phyloP scores from a whole-genome alignment of 2,797 vertebrate species.

The Xyrichtys novacula region DNA sequence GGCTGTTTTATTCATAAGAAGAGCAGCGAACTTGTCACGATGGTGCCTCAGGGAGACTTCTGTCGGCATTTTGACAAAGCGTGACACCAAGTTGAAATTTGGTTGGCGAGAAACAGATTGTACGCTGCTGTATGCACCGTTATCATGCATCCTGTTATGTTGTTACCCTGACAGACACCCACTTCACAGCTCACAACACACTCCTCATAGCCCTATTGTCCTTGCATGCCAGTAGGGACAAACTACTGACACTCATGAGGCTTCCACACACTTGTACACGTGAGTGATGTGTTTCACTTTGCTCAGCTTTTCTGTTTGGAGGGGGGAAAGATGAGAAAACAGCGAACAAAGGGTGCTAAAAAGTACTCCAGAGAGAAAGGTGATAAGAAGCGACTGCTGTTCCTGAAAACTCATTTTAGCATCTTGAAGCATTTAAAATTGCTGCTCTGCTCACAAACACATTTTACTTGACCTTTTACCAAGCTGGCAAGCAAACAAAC shows the following conservation, averaged over 20 bases:
- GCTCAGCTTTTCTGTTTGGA: slow-evolving; percentile 56
- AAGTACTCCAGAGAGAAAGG: neutral
- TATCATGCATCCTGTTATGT: slow-evolving; percentile 57
- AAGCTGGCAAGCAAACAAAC: neutral
- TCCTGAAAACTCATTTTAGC: neutral
- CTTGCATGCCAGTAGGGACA: slow-evolving; percentile 54
- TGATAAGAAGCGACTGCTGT: neutral
- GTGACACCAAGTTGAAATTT: slow-evolving; percentile 49
- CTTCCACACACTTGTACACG: slow-evolving; percentile 21
- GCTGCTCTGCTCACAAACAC: neutral
- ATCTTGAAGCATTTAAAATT: neutral
- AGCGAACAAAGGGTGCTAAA: slow-evolving; percentile 15
- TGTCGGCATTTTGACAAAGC: slow-evolving; percentile 57
- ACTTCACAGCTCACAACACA: slow-evolving; percentile 75
- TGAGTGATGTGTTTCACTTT: slow-evolving; percentile 52
- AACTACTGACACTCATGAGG: slow-evolving; percentile 40
- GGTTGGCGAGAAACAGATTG: slow-evolving; percentile 29
- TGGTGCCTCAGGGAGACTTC: slow-evolving; percentile 22
- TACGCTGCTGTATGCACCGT: slow-evolving; percentile 30
- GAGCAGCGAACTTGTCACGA: slow-evolving; percentile 35
- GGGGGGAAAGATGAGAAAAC: slow-evolving; percentile 14
- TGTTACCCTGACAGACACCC: slow-evolving; percentile 69
- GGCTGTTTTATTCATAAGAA: slow-evolving; percentile 48
- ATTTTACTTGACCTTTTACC: neutral
- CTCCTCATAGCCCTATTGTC: slow-evolving; percentile 47